Evolutionary conservation across 2,113 vertebrate species (phyloP), one percentile per base, ranked within the genome.

Genomic region (Oryzias woworae): DNA sequence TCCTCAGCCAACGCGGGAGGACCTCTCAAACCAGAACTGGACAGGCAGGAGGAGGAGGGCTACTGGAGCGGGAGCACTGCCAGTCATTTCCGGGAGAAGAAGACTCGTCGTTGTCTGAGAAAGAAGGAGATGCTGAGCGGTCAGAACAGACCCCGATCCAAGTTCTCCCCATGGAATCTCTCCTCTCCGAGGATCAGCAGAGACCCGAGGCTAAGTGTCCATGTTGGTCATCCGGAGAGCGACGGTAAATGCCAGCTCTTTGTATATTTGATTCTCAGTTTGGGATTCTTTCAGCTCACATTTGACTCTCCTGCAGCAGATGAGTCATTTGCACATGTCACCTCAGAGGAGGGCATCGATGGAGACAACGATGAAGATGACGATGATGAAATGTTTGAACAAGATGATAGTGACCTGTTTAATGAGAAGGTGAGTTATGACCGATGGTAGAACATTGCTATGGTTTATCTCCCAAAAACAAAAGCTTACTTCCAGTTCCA

Each of bases 81-180:
- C 0, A 46, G 78, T 2, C 76, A 83, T 53, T 0, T 81, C 0
- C 74, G 89, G 3, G 88, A 89, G 16, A 86, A 81, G 15, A 87
- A 49, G 50, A 83, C 90, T 22, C 84, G 90, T 0, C 82, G 75
- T 31, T 91, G 91, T 53, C 85, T 91, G 59, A 88, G 49, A 50
- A 84, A 69, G 20, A 93, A 91, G 68, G 90, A 91, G 28, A 87
- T 88, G 47, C 87, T 83, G 0, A 71, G 52, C 0, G 73, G 74
- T 10, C 87, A 83, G 70, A 70, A 50, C 23, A 81, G 71, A 66
- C 58, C 85, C 0, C 78, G 91, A 7, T 92, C 92, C 50, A 93
- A 92, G 78, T 93, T 93, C 46, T 93, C 92, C 12, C 92, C 92
- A 4, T 92, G 92, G 92, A 93, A 92, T 53, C 84, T 93, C 0